Base-by-base conservation (phyloP, 2,113 vertebrate genomes). In the Silurus meridionalis region DNA sequence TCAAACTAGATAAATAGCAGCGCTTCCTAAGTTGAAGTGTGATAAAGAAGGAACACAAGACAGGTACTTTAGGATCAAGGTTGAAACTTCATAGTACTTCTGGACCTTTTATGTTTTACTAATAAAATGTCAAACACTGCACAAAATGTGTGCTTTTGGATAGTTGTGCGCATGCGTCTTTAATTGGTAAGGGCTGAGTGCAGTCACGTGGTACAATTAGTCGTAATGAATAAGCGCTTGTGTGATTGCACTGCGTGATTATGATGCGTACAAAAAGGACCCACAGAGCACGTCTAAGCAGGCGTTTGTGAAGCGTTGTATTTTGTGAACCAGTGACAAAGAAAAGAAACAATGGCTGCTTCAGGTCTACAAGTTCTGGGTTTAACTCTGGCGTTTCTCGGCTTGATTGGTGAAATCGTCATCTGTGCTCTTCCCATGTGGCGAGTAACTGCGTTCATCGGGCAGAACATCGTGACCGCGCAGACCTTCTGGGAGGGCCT, bases 401-500 rank as follows among this genome's bases (percentile, higher is more conserved):
- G 96, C 46, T 96, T 94, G 88, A 1, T 96, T 19, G 95, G 95
- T 0, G 92, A 92, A 64, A 94, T 97, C 90, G 72, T 96, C n/a
- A 85, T 92, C 72, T 97, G 96, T 0, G 94, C 94, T 0, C 87
- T 97, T 81, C 96, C 96, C 55, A 96, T 96, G 95, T 96, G 96
- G 96, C 95, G 91, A 87, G 95, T 97, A 66, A 95, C 95, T 0
- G 94, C 96, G 7, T 97, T 96, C 91, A 94, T 96, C 0, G 95
- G 96, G 17, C 95, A 89, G 92, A 96, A 95, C 93, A 95, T 96
- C 0, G 93, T 95, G 86, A 95, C 94, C 5, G 94, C 96, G 0
- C 96, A 97, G 93, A 89, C 90, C 77, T 95, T 94, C 92, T 96
- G 95, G 95, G 96, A 97, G 55, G 96, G 96, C 80, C 93, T 97